A percentile compares a stretch with the other conserved stretches of the same genome.
phyloP scores from a whole-genome alignment of 2,113 vertebrate genomes.

The Podarcis muralis region DNA sequence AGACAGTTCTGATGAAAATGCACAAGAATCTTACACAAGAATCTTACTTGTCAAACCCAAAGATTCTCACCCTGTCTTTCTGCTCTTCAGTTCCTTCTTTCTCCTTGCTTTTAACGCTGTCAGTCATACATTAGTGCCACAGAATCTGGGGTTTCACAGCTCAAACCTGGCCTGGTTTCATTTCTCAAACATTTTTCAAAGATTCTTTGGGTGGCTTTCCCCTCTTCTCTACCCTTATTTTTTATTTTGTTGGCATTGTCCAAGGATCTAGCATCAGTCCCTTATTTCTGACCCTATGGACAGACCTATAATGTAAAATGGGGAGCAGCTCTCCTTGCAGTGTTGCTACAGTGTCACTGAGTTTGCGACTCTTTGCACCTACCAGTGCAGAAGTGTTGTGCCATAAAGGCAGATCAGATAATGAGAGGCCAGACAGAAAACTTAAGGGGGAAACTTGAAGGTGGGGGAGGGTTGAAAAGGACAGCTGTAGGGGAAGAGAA shows the following conservation, averaged over 20 bases:
- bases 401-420: background rate
- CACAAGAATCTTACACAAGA: background rate
- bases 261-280: background rate
- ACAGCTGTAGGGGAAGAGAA: background rate
- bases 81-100: background rate
- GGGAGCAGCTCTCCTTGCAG: background rate
- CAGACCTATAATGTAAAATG: background rate
- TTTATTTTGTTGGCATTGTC: background rate
- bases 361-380: background rate
- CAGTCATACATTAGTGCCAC: background rate
- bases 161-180: background rate
- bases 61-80: background rate
- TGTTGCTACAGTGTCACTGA: background rate
- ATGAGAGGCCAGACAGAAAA: background rate
- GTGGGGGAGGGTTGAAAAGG: background rate
- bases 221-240: background rate
- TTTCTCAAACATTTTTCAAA: background rate
- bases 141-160: background rate
- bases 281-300: too few species aligned
- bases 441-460: too few species aligned
- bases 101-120: background rate
- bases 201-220: background rate
- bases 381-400: background rate
- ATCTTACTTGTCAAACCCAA: background rate
- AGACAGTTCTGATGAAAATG: background rate